Conservation (phyloP, 2,888 invertebrate genomes). For the Cremastinae sp. region DNA sequence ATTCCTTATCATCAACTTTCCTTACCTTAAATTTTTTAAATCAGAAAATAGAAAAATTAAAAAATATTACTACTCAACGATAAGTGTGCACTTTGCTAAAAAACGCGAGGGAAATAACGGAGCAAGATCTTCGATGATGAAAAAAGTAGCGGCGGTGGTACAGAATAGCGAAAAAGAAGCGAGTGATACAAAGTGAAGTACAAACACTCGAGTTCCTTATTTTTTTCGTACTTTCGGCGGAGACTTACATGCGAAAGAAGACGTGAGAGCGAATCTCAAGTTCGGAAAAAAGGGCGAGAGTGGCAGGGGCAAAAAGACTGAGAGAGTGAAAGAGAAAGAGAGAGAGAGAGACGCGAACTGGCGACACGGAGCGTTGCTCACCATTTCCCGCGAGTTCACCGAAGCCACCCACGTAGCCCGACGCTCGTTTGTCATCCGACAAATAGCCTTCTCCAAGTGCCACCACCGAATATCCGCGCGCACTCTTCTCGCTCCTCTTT, state of each 20-base stretch:
- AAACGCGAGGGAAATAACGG: too few species aligned
- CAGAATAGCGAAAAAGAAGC: not conserved
- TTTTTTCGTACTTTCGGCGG: conserved; percentile 41
- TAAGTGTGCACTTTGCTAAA: too few species aligned
- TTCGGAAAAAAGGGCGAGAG: conserved; percentile 20
- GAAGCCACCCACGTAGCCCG: conserved; percentile 79
- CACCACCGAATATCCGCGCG: conserved; percentile 58
- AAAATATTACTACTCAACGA: too few species aligned
- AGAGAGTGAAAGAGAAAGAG: conserved; percentile 37
- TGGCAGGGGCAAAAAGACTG: conserved; percentile 8
- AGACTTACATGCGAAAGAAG: conserved; percentile 58
- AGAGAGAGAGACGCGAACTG: conserved; percentile 66
- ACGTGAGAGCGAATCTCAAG: conserved; percentile 55
- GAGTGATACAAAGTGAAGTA: conserved; percentile 31
- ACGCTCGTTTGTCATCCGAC: conserved; percentile 80
- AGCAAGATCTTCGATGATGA: not conserved
- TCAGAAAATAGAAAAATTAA: too few species aligned
- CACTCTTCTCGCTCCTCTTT: conserved; percentile 41
- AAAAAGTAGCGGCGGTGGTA: conserved; percentile 22
- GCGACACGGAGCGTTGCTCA: conserved; percentile 79
- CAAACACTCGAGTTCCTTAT: conserved; percentile 31
- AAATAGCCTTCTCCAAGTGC: conserved; percentile 75
- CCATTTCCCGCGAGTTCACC: conserved; percentile 78
- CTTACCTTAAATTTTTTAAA: too few species aligned
- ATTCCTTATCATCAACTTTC: too few species aligned